Conservation (phyloP, 2,797 vertebrate genomes). For the Gambusia yucatana region DNA sequence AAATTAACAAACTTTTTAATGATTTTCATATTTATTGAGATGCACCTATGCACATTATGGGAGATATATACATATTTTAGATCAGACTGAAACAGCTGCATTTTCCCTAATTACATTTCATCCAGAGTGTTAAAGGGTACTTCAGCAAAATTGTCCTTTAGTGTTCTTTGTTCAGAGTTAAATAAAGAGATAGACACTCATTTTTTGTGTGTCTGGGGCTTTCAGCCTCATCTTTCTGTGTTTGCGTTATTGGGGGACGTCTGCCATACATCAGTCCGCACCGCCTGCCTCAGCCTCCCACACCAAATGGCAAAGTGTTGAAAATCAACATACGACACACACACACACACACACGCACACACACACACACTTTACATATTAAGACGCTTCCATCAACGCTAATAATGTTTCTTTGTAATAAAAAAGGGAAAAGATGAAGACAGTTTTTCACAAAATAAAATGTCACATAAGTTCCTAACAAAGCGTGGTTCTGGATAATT, state of each 20-base stretch:
- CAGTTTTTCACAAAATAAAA: constrained; percentile 3
- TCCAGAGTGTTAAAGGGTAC: constrained; percentile 35
- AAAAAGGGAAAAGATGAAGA: constrained; percentile 3
- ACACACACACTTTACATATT: constrained; percentile 16
- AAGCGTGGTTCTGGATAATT: not conserved
- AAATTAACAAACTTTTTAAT: not conserved
- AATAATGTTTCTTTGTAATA: constrained; percentile 12
- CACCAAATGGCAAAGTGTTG: constrained; percentile 29
- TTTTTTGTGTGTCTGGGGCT: constrained; percentile 44
- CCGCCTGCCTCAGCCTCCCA: constrained; percentile 36
- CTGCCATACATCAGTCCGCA: constrained; percentile 42
- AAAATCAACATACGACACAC: constrained; percentile 16
- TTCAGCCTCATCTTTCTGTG: constrained; percentile 44
- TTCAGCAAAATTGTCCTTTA: constrained; percentile 57
- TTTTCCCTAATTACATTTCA: constrained; percentile 65
- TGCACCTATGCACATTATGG: not conserved
- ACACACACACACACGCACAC: not conserved
- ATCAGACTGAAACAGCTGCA: constrained; percentile 48
- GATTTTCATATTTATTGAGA: not conserved
- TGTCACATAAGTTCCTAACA: not conserved
- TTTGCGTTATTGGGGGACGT: constrained; percentile 39
- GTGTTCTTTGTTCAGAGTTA: constrained; percentile 53
- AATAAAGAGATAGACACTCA: constrained; percentile 18
- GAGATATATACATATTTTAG: not conserved
- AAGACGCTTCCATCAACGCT: constrained; percentile 22